Base-by-base conservation (phyloP, 2,113 vertebrate genomes). In the Brachyhypopomus gauderio region DNA sequence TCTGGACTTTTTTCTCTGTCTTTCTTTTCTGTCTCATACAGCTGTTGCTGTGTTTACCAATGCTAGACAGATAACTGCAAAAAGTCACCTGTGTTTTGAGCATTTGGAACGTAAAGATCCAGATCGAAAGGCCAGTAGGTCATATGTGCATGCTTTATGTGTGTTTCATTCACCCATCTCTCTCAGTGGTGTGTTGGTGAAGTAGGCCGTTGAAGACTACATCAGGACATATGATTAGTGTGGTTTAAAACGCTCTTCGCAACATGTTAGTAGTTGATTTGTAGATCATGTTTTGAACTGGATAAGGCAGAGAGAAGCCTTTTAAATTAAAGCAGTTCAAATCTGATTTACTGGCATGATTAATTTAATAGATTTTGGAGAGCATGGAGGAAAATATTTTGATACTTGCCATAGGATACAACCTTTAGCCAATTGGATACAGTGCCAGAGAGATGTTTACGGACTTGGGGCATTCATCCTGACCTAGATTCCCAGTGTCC, bases 401-500 rank as follows among this genome's bases (percentile, higher is more conserved):
- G 19, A 72, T 52, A 48, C 41, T 71, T 72, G 52, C 73, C 48
- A 72, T 60, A 58, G 66, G 74, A 55, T 69, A 0, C 3, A 70
- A 22, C 7, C 38, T 64, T 16, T 4, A 69, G 23, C 69, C 73
- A 81, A 82, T 75, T 79, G 25, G 59, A 75, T 56, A n/a, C 58
- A 72, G 72, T 59, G 5, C 20, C 30, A 41, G 27, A 2, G 48
- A 83, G 66, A 72, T 62, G 17, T 74, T 52, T 83, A 41, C 34
- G 80, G 63, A 80, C 58, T 41, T 60, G 52, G 77, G 38, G 71
- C 77, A 72, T 83, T 83, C 16, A 55, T 75, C 55, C 77, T 85
- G 81, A 85, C 84, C 84, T 74, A 85, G 84, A 83, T 83, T 80
- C 63, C 75, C 48, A 22, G 38, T 45, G 56, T 67, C 62, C 74